phyloP scores from a whole-genome alignment of 2,888 invertebrate genomes.

The Timema cristinae region DNA sequence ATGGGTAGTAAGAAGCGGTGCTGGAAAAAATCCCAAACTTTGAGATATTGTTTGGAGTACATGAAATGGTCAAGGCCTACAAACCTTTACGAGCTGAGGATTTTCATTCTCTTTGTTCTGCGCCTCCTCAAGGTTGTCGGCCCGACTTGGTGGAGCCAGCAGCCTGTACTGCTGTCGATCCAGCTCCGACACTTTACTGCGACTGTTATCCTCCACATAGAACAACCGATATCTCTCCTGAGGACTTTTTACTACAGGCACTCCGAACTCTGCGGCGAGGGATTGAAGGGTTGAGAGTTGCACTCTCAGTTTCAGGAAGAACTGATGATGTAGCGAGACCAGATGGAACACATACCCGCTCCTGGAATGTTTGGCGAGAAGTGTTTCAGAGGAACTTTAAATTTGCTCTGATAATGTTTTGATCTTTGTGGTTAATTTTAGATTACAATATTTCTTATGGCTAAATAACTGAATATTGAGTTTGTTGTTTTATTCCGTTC shows the following conservation, averaged over 20 bases:
- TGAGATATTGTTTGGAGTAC: too few relatives aligned
- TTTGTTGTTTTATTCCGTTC: too few relatives aligned
- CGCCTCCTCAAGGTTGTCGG: constrained; percentile 52
- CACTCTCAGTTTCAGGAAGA: constrained; percentile 67
- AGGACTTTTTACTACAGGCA: constrained; percentile 37
- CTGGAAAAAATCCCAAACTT: too few relatives aligned
- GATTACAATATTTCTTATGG: too few relatives aligned
- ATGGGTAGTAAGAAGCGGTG: too few relatives aligned
- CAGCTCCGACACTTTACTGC: constrained; percentile 6
- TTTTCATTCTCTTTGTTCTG: constrained; percentile 69
- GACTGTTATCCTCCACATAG: constrained; percentile 18
- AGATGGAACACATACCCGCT: constrained; percentile 73
- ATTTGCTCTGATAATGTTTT: too few relatives aligned
- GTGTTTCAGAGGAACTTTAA: too few relatives aligned
- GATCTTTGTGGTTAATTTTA: too few relatives aligned
- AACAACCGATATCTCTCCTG: constrained; percentile 21
- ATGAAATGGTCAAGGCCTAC: too few relatives aligned
- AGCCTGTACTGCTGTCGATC: constrained; percentile 6
- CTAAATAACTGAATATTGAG: too few relatives aligned
- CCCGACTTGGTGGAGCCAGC: constrained; percentile 13
- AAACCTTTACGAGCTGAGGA: constrained; percentile 40
- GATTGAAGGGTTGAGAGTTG: constrained; percentile 65
- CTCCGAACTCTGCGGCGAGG: constrained; percentile 51
- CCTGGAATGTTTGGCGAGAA: constrained; percentile 44
- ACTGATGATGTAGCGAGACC: constrained; percentile 73